Percentiles rank a stretch among this genome's conserved stretches.
Evolutionary conservation across 2,888 invertebrate species (phyloP).

Genomic region (Clusia tigrina): DNA sequence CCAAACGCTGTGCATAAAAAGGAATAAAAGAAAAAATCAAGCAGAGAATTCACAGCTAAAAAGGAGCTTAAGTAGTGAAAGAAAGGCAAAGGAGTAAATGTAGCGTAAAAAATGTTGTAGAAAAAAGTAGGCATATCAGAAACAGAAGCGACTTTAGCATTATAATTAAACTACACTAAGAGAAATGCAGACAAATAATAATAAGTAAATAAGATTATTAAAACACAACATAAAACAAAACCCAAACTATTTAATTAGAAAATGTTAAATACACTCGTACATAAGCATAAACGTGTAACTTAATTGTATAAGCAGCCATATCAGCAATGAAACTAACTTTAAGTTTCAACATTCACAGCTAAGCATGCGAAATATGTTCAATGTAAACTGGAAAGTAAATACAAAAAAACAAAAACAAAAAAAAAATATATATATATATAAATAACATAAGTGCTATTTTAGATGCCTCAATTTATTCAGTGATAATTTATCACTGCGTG

Average conservation of each 20-base stretch:
- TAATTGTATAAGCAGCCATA: not conserved
- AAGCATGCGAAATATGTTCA: not conserved
- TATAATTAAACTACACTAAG: too few species aligned
- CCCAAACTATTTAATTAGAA: conserved; percentile 5
- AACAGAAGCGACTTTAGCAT: not conserved
- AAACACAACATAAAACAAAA: not conserved
- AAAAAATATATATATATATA: too few species aligned
- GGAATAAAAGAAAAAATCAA: conserved; percentile 21
- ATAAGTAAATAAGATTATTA: conserved; percentile 16
- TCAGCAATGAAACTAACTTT: not conserved
- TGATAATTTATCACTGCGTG: too few species aligned
- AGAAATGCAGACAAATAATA: conserved; percentile 29
- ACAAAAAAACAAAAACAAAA: conserved; percentile 1
- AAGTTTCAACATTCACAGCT: not conserved
- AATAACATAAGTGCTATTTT: too few species aligned
- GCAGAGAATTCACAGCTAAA: too few species aligned
- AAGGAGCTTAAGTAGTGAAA: too few species aligned
- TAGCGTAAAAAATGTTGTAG: not conserved
- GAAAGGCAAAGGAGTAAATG: too few species aligned
- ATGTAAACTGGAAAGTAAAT: not conserved
- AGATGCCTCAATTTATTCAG: too few species aligned
- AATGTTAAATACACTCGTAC: conserved; percentile 3
- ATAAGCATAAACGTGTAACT: conserved; percentile 5
- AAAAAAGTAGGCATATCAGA: not conserved
- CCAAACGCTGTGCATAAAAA: not conserved